Percentiles rank a stretch among this genome's conserved stretches.
phyloP scores from a whole-genome alignment of 2,888 invertebrate genomes.

The Pristionchus arcanus region DNA sequence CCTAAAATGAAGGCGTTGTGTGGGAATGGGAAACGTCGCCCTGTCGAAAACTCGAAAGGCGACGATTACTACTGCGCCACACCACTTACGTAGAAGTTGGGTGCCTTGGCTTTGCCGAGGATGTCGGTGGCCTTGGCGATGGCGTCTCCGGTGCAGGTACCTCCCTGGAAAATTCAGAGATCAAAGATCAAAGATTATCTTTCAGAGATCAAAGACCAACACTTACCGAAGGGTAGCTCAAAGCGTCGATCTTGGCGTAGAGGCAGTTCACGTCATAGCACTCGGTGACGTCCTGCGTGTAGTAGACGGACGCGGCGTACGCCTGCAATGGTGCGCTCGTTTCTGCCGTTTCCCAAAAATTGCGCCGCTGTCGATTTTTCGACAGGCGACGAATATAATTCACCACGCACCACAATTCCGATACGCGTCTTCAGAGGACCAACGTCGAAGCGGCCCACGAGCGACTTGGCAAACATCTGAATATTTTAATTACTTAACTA shows the following conservation, averaged over 20 bases:
- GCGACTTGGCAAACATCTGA: constrained; percentile 5
- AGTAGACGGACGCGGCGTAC: constrained; percentile 13
- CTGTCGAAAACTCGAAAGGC: background rate
- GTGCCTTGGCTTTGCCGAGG: background rate
- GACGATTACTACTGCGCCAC: no score
- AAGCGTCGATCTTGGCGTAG: background rate
- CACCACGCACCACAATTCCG: constrained; percentile 21
- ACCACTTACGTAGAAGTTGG: background rate
- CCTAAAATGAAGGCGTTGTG: background rate
- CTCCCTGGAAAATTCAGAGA: background rate
- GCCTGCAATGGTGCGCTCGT: background rate
- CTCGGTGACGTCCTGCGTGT: background rate
- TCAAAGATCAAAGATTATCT: background rate
- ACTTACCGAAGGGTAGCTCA: constrained; percentile 3
- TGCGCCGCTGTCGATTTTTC: no score
- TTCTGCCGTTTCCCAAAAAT: no score
- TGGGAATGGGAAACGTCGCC: background rate
- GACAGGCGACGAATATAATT: no score
- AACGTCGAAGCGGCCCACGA: constrained; percentile 26
- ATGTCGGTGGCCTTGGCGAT: constrained; percentile 34
- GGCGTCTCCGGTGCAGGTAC: constrained; percentile 47
- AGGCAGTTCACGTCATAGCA: constrained; percentile 39
- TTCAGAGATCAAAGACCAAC: background rate
- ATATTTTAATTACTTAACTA: background rate
- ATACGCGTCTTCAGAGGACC: background rate